Percentiles rank a stretch among this genome's conserved stretches.
These are phyloP conservation scores for Drosophila cognata DNA, from an alignment of 2,888 invertebrate species.

Conservation along the genomic window DNA sequence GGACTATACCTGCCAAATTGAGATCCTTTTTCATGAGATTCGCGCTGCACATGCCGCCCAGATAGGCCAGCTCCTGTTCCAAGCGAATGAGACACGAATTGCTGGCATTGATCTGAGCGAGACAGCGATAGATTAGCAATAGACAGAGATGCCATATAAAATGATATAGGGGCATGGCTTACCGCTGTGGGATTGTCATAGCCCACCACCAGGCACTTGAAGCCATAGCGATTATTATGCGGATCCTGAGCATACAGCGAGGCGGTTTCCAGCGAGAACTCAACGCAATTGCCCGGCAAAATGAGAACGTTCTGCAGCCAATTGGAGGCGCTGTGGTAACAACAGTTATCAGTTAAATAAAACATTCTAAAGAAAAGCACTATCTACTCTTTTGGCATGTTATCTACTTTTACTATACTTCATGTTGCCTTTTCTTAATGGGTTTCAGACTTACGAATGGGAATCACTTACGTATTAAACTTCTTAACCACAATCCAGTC, in stretches of 20 bases:
- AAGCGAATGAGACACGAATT: slow-evolving; percentile 87
- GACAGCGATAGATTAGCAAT: slow-evolving; percentile 15
- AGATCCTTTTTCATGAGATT: slow-evolving; percentile 94
- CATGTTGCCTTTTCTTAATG: background rate
- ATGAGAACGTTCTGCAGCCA: slow-evolving; percentile 96
- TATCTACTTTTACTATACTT: background rate
- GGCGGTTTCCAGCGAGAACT: slow-evolving; percentile 98
- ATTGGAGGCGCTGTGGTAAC: slow-evolving; percentile 74
- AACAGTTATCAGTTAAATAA: background rate
- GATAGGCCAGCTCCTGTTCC: slow-evolving; percentile 95
- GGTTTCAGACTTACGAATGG: background rate
- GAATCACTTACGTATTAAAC: slow-evolving; percentile 86
- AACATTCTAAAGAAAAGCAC: background rate
- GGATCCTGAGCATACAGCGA: slow-evolving; percentile 97
- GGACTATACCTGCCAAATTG: slow-evolving; percentile 86
- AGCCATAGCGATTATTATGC: slow-evolving; percentile 91
- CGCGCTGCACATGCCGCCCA: slow-evolving; percentile 96
- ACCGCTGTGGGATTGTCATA: slow-evolving; percentile 90
- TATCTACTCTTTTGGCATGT: background rate
- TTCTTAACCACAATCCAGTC: slow-evolving; percentile 89
- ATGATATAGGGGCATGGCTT: slow-evolving; percentile 24
- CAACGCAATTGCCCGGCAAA: slow-evolving; percentile 96
- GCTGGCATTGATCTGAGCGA: slow-evolving; percentile 80
- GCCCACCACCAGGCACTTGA: slow-evolving; percentile 92
- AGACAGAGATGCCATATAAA: background rate